Percentiles rank a stretch among this genome's conserved stretches.
phyloP scores from a whole-genome alignment of 1,140 invertebrate species.

The Lepidotrigona ventralis region DNA sequence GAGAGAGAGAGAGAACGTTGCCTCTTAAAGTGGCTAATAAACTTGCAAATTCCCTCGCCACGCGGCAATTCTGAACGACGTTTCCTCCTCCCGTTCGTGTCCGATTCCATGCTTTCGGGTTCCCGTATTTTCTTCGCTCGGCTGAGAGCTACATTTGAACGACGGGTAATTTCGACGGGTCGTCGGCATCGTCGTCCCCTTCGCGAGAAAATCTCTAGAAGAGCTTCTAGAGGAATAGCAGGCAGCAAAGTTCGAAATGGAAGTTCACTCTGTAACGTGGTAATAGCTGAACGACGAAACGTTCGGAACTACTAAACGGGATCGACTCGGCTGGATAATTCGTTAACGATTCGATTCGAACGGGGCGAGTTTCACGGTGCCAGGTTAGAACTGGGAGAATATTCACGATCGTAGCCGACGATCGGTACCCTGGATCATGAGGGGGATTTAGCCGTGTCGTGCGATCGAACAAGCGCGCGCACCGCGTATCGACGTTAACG shows the following conservation, averaged over 20 bases:
- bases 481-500: neutral
- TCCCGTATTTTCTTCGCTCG: neutral
- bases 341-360: slow-evolving; percentile 17
- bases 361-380: neutral
- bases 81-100: neutral
- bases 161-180: neutral
- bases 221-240: no score
- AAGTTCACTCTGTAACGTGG: neutral
- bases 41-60: neutral
- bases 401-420: neutral
- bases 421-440: neutral
- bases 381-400: slow-evolving; percentile 23
- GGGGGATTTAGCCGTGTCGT: neutral
- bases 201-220: neutral
- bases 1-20: neutral
- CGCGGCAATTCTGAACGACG: neutral
- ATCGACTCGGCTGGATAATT: neutral
- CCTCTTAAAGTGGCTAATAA: neutral
- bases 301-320: slow-evolving; percentile 11
- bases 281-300: neutral
- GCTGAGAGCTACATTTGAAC: neutral
- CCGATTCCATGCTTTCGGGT: neutral
- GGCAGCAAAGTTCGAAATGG: neutral
- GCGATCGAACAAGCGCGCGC: neutral
- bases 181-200: neutral